Base-by-base conservation (phyloP, 2,888 invertebrate species). In the Drosophila fulvimacula region DNA sequence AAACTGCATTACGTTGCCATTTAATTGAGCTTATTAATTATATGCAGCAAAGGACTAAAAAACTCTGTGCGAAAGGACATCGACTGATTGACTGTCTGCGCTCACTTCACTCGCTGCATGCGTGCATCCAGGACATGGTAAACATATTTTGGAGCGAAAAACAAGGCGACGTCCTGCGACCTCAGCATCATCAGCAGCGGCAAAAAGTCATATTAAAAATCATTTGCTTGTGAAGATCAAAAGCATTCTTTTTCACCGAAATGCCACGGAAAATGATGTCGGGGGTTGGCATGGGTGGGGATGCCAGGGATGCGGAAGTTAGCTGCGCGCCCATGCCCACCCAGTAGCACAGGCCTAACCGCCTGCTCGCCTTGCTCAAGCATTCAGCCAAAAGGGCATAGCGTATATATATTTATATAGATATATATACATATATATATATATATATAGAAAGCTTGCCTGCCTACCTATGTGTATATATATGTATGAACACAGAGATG, bases 181-280 rank as follows among this genome's bases (percentile, higher is more conserved):
- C 46, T 49, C 51, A 68, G 69, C 75, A 60, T 71, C 74, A 65
- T 69, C 74, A 64, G 46, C 80, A 77, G 64, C 80, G 75, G 64
- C 77, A 82, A 88, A 88, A 89, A 84, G 81, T 81, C 81, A 89
- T 91, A 91, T 91, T 91, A 91, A 91, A 90, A 91, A 91, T 88
- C 91, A 91, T 90, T 89, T 89, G 89, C 88, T 90, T 90, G 91
- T 90, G 90, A 91, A 91, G 91, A 91, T 91, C 91, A 91, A 91
- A 91, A 91, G 91, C 91, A 91, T 90, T 89, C 82, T 90, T 88
- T 89, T 84, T 87, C 76, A 89, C 85, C 88, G 72, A 84, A 84
- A 84, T 84, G 85, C 83, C 89, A 83, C 76, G 79, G 83, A 83
- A 83, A 83, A 83, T 86, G 87, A 83, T 73, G 83, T 39, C 39